Base-by-base conservation (phyloP, 2,113 vertebrate species). In the Oreochromis spilurus region DNA sequence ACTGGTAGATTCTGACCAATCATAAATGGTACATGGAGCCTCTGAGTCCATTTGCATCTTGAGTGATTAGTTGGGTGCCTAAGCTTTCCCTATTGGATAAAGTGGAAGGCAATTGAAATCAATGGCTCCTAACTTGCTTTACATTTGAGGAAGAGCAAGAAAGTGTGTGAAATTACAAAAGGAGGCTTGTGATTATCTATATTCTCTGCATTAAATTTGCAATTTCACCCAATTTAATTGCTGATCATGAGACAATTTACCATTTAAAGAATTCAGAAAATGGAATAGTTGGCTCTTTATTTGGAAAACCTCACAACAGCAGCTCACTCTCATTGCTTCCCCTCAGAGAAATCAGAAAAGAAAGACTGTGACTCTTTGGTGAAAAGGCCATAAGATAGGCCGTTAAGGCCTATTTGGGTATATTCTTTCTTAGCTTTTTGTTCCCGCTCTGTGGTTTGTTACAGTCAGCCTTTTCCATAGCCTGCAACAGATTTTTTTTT, bases 341-440 rank as follows among this genome's bases (percentile, higher is more conserved):
- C 54, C 79, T 77, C 40, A n/a, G 67, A 88, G 87, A 92, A 93
- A 70, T 89, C 10, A 86, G 82, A 70, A n/a, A 50, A 70, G 67
- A 48, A 85, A 78, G 29, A 57, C 31, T 12, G 31, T 67, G 52
- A 55, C 26, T 75, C 83, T 90, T 89, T 79, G 87, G 52, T 79
- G 84, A 84, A 79, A 90, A 88, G 52, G 43, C 7, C 57, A 81
- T 4, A 38, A 87, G 58, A 88, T 82, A 70, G 78, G 34, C 17
- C 0, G 53, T 16, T 9, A 14, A 13, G 54, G 19, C 5, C 19
- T 60, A 24, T 91, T 82, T 85, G 70, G 92, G 92, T 89, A 90
- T 90, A 92, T 85, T 89, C 86, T 84, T 85, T 89, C 86, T 84
- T 54, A 75, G 57, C 88, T 85, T 92, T 80, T 90, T 65, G 31